Evolutionary conservation across 1,140 invertebrate genomes (phyloP), one percentile per base, ranked within the genome.

Genomic region (Megalopta genalis): DNA sequence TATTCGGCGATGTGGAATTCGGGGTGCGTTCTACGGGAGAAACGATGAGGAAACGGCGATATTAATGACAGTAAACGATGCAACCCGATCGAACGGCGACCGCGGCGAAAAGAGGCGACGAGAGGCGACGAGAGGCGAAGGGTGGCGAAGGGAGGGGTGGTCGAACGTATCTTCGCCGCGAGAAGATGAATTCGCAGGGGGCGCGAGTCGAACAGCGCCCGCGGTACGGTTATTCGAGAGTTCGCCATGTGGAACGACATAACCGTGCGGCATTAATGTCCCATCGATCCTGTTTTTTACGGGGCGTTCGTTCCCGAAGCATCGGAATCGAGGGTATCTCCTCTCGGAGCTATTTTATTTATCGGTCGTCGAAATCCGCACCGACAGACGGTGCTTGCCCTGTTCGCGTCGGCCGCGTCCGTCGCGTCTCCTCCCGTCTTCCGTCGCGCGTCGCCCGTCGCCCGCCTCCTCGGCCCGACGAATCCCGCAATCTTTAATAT

Each of bases 191-290:
- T 60, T 60, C 54, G 21, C 27, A 7, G 66, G n/a, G 8, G 64
- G 32, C 39, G 32, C 64, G 32, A 65, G 21, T 23, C 42, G 25
- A 68, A 23, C 66, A n/a, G 5, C 66, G 25, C 9, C 4, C 46
- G 25, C 18, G 23, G 60, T 72, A 46, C 64, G n/a, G 42, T 68
- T 60, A 71, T 63, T 76, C 52, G n/a, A 54, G 52, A 46, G 65
- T 81, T 60, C 49, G 54, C 66, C 59, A 77, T 77, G 69, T 65
- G 74, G 27, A 80, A 77, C 78, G 75, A 81, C 70, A 84, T 84
- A 84, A 77, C 74, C 63, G 54, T 59, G 59, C 69, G 39, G 71
- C 82, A 84, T 84, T 84, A 84, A 81, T 81, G 80, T 75, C 46
- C 23, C 67, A 84, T 84, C 74, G 78, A 81, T 80, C 39, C 10